Evolutionary conservation across 2,113 vertebrate species (phyloP).

Genomic region (Ceyx margarethae): DNA sequence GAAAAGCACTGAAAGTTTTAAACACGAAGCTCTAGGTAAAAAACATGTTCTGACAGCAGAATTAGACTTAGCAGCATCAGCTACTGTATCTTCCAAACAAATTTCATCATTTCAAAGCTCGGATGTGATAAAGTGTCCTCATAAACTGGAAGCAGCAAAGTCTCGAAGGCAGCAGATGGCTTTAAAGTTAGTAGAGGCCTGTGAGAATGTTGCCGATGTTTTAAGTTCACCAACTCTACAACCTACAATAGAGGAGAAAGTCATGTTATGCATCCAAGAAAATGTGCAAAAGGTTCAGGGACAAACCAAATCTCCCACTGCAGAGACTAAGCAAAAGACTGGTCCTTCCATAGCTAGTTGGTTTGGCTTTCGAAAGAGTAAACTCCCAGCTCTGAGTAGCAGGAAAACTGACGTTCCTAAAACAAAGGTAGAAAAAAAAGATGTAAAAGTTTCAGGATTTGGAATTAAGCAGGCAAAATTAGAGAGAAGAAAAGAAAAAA

Average conservation of each 20-base stretch:
- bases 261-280: slow-evolving; percentile 93
- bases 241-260: slow-evolving; percentile 91
- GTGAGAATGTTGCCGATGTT: slow-evolving; percentile 67
- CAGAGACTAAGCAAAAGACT: slow-evolving; percentile 79
- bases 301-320: slow-evolving; percentile 76
- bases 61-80: slow-evolving; percentile 55
- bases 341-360: slow-evolving; percentile 89
- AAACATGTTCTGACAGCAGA: slow-evolving; percentile 68
- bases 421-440: slow-evolving; percentile 86
- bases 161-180: slow-evolving; percentile 64
- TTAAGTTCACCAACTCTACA: slow-evolving; percentile 53
- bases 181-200: slow-evolving; percentile 48
- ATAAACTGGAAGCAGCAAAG: slow-evolving; percentile 65
- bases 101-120: slow-evolving; percentile 38
- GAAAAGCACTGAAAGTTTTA: slow-evolving; percentile 51
- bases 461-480: slow-evolving; percentile 81
- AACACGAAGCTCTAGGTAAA: slow-evolving; percentile 18
- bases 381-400: slow-evolving; percentile 84
- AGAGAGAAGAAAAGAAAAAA: slow-evolving; percentile 88
- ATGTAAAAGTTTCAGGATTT: slow-evolving; percentile 81
- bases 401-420: slow-evolving; percentile 82
- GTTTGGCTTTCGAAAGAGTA: slow-evolving; percentile 90
- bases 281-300: slow-evolving; percentile 89
- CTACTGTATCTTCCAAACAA: slow-evolving; percentile 49
- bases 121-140: slow-evolving; percentile 16